These are phyloP conservation scores for Tetrao urogallus DNA, from an alignment of 2,113 vertebrate genomes.

Conservation along the genomic window DNA sequence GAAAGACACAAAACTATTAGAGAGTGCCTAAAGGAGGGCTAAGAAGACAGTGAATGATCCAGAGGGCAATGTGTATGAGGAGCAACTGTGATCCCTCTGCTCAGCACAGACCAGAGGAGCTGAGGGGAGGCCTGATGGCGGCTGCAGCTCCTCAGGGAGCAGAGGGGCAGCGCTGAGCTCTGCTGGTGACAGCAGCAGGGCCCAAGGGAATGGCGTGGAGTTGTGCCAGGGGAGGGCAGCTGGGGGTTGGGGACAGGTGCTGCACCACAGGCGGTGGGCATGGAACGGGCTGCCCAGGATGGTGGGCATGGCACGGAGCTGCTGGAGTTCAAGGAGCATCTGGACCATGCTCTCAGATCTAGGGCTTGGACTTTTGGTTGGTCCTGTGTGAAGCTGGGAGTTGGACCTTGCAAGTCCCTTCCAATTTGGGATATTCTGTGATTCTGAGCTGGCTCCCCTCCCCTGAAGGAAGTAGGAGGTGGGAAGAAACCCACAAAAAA, in stretches of 20 bases:
- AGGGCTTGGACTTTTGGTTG: not conserved
- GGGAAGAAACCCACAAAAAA: not conserved
- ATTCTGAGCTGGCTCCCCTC: not conserved
- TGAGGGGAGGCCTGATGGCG: not conserved
- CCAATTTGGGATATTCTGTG: not conserved
- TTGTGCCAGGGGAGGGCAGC: not conserved
- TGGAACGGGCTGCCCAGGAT: not conserved
- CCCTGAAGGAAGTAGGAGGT: not conserved
- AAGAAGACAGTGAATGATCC: not conserved
- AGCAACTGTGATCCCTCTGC: not conserved
- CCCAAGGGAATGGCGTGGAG: not conserved
- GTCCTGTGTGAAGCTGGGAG: not conserved
- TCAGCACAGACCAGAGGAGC: not conserved
- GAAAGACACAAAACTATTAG: not conserved
- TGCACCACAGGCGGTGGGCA: not conserved
- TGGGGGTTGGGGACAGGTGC: not conserved
- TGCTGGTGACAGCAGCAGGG: not conserved
- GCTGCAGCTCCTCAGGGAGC: not conserved
- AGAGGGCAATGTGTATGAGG: not conserved
- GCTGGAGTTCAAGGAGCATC: not conserved
- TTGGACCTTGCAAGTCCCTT: not conserved
- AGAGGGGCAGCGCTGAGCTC: not conserved
- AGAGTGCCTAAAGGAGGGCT: not conserved
- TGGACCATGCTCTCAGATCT: not conserved
- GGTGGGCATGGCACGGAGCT: not conserved